A percentile compares a stretch with the other conserved stretches of the same genome.
phyloP scores from a whole-genome alignment of 2,888 invertebrate species.

The Orthonevra nobilis region DNA sequence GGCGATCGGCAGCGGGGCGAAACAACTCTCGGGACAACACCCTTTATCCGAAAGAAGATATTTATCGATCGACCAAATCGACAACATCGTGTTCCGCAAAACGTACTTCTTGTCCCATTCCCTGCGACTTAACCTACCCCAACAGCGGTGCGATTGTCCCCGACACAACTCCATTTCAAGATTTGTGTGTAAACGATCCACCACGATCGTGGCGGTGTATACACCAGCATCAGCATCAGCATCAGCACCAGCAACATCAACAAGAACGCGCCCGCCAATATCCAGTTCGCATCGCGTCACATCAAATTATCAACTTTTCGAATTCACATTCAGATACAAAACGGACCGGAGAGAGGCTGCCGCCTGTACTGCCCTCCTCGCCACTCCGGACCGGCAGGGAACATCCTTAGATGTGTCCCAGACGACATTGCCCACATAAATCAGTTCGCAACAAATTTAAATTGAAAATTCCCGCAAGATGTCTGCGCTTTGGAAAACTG shows the following conservation, averaged over 20 bases:
- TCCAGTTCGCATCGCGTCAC: conserved; percentile 61
- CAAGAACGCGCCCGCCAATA: background rate
- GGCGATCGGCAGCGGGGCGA: conserved; percentile 27
- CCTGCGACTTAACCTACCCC: conserved; percentile 65
- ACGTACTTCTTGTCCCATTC: conserved; percentile 24
- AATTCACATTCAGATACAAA: conserved; percentile 46
- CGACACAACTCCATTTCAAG: conserved; percentile 11
- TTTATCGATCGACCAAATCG: conserved; percentile 69
- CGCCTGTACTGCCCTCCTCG: background rate
- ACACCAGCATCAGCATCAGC: background rate
- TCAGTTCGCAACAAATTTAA: conserved; percentile 71
- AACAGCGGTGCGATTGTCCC: conserved; percentile 60
- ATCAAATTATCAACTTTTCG: conserved; percentile 69
- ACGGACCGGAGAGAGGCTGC: background rate
- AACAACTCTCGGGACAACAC: conserved; percentile 37
- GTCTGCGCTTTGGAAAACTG: conserved; percentile 70
- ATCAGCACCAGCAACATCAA: too few relatives aligned
- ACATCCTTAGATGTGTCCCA: conserved; percentile 59
- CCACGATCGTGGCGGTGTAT: conserved; percentile 19
- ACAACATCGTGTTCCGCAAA: conserved; percentile 60
- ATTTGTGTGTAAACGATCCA: conserved; percentile 55
- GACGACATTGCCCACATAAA: conserved; percentile 72
- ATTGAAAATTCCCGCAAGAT: conserved; percentile 68
- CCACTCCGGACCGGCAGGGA: conserved; percentile 1
- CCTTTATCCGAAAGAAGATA: conserved; percentile 65